Percentiles rank a stretch among this genome's conserved stretches.
Evolutionary conservation across 2,113 vertebrate species (phyloP).

Genomic region (Caranx ignobilis): DNA sequence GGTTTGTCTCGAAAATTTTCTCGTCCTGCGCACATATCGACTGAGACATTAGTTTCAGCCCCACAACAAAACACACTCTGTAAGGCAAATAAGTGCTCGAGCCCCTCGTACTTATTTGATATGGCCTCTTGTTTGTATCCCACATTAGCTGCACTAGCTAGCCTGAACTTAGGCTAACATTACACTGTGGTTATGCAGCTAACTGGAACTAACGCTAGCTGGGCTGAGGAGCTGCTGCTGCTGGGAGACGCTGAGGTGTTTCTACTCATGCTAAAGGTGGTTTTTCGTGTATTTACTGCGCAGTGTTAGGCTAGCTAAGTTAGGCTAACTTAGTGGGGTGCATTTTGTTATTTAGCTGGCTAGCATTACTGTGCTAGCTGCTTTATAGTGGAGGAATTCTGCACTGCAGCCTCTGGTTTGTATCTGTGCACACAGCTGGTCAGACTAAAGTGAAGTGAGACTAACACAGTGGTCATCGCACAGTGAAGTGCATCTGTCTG

Average conservation of each 20-base stretch:
- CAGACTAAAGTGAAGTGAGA: slow-evolving; percentile 30
- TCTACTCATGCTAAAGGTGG: too few species aligned
- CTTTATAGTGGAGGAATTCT: slow-evolving; percentile 42
- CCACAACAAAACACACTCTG: neutral
- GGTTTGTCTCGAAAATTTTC: slow-evolving; percentile 9
- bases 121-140: slow-evolving; percentile 37
- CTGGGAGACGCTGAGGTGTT: neutral
- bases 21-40: neutral
- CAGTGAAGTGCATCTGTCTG: neutral
- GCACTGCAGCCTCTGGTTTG: slow-evolving; percentile 55
- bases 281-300: neutral
- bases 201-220: slow-evolving; percentile 14
- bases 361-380: slow-evolving; percentile 49
- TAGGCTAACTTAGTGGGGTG: neutral
- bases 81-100: neutral
- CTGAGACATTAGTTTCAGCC: neutral
- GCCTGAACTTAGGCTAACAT: slow-evolving; percentile 58
- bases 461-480: neutral
- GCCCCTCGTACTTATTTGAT: neutral
- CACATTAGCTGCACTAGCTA: slow-evolving; percentile 52
- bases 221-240: neutral
- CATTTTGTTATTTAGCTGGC: slow-evolving; percentile 27
- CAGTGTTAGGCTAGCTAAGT: too few species aligned
- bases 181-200: slow-evolving; percentile 20
- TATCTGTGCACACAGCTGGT: slow-evolving; percentile 24